Evolutionary conservation across 2,113 vertebrate genomes (phyloP).

Genomic region (Alosa alosa): DNA sequence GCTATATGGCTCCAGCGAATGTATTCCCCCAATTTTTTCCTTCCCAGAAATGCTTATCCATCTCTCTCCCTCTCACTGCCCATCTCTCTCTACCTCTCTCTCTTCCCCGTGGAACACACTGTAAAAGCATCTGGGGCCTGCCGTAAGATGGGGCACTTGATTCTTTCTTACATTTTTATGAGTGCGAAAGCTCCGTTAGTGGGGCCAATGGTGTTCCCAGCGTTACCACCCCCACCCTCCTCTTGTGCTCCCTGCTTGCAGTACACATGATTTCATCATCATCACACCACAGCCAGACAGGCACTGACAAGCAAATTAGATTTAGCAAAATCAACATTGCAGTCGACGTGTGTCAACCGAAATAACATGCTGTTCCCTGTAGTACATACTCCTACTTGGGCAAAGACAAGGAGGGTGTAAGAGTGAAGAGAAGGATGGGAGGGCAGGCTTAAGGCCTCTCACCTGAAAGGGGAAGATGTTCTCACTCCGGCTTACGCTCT

Average conservation of each 20-base stretch:
- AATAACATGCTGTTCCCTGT: not conserved
- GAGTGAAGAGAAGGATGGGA: not conserved
- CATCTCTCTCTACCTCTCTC: not conserved
- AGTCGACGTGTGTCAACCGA: not conserved
- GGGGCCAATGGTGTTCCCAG: conserved; percentile 56
- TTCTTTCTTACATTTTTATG: not conserved
- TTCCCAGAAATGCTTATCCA: not conserved
- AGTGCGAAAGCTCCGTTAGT: conserved; percentile 47
- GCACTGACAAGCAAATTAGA: not conserved
- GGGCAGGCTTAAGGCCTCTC: conserved; percentile 55
- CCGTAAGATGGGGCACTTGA: not conserved
- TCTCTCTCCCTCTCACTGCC: not conserved
- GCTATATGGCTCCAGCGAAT: not conserved
- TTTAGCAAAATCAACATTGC: not conserved
- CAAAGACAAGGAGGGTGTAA: not conserved
- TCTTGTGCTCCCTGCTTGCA: not conserved
- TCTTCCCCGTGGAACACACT: not conserved
- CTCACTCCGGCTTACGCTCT: conserved; percentile 89
- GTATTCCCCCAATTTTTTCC: not conserved
- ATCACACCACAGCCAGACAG: not conserved
- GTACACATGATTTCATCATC: conserved; percentile 2
- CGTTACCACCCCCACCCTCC: conserved; percentile 21
- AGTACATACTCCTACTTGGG: not conserved
- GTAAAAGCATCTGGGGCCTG: not conserved
- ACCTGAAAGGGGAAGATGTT: conserved; percentile 99